Evolutionary conservation across 2,113 vertebrate species (phyloP).

Genomic region (Ovis canadensis): DNA sequence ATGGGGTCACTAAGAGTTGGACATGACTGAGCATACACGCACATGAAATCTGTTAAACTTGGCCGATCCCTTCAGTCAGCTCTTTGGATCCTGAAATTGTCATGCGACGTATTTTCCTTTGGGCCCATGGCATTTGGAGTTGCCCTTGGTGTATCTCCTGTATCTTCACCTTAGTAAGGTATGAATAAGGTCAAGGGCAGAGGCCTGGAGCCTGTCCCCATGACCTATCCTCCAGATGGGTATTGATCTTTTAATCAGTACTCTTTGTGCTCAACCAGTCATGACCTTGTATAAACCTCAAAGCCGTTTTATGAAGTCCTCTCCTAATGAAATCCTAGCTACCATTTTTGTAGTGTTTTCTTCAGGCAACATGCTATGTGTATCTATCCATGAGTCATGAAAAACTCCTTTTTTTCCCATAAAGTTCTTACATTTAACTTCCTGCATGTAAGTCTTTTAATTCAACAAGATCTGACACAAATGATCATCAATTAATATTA

Average conservation of each 20-base stretch:
- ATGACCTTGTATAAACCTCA: not conserved
- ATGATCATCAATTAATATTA: not conserved
- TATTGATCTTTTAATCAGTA: not conserved
- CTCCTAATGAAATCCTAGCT: not conserved
- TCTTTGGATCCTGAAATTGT: not conserved
- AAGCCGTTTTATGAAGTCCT: not conserved
- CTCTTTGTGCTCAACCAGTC: not conserved
- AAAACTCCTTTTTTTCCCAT: not conserved
- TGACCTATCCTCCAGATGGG: not conserved
- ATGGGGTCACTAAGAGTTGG: not conserved
- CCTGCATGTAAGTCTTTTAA: not conserved
- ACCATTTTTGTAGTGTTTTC: not conserved
- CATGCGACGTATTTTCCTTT: not conserved
- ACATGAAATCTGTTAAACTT: not conserved
- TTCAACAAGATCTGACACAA: not conserved
- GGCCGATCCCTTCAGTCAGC: not conserved
- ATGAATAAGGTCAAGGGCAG: not conserved
- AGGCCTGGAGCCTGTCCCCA: not conserved
- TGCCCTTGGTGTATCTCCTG: not conserved
- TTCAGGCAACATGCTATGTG: not conserved
- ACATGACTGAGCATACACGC: accelerated
- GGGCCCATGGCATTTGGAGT: not conserved
- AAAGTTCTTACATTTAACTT: not conserved
- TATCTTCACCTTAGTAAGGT: not conserved
- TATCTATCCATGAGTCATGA: not conserved